A percentile compares a stretch with the other conserved stretches of the same genome.
phyloP scores from a whole-genome alignment of 2,113 vertebrate genomes.

The Romanogobio albipinnatus region DNA sequence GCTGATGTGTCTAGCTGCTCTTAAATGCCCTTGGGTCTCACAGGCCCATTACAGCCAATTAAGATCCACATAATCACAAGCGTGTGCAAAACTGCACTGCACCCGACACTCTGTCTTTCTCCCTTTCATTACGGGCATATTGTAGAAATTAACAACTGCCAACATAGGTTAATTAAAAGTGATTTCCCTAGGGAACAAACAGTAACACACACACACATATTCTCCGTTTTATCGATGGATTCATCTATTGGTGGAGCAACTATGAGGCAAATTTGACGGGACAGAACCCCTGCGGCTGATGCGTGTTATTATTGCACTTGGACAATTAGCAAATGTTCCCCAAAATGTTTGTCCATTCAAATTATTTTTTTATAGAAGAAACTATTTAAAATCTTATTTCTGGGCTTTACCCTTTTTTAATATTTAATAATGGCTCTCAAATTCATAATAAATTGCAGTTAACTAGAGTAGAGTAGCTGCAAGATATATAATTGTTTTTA shows the following conservation, averaged over 20 bases:
- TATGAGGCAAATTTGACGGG: slow-evolving; percentile 15
- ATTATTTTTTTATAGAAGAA: not conserved
- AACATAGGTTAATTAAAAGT: slow-evolving; percentile 63
- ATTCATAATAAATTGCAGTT: not conserved
- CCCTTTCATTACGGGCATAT: slow-evolving; percentile 58
- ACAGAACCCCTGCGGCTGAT: not conserved
- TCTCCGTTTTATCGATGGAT: slow-evolving; percentile 16
- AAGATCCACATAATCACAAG: slow-evolving; percentile 43
- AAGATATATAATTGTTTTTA: too few relatives aligned
- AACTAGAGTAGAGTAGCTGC: not conserved
- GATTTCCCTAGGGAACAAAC: slow-evolving; percentile 58
- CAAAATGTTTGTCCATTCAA: slow-evolving; percentile 1
- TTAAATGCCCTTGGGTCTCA: slow-evolving; percentile 50
- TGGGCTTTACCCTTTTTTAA: not conserved
- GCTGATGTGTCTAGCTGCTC: slow-evolving; percentile 33
- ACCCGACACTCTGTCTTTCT: slow-evolving; percentile 30
- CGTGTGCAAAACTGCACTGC: slow-evolving; percentile 36
- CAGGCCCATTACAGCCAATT: slow-evolving; percentile 59
- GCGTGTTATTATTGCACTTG: not conserved
- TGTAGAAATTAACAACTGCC: slow-evolving; percentile 60
- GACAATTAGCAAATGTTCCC: slow-evolving; percentile 28
- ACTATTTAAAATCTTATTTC: not conserved
- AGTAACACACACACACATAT: slow-evolving; percentile 20
- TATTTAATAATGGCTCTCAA: not conserved
- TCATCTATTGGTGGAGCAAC: slow-evolving; percentile 17